Conservation (phyloP, 2,888 invertebrate species). For the Ormyrus thymus region DNA sequence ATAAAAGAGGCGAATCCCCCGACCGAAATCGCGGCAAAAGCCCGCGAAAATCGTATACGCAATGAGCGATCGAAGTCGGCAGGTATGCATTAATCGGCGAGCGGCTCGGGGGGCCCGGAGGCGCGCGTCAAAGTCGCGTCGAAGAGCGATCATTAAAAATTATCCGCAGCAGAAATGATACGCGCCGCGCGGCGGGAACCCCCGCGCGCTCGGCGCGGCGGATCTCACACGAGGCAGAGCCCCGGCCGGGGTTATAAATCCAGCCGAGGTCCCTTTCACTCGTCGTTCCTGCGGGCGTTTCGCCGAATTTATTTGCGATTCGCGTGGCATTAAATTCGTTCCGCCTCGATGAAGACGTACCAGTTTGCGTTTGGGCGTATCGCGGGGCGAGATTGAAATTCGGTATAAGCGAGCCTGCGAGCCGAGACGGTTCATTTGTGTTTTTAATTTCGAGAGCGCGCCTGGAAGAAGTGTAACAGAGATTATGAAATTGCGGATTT, state of each 20-base stretch:
- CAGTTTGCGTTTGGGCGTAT: slow-evolving; percentile 9
- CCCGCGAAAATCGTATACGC: slow-evolving; percentile 39
- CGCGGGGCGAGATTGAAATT: too few relatives aligned
- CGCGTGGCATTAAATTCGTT: slow-evolving; percentile 45
- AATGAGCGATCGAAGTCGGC: slow-evolving; percentile 5
- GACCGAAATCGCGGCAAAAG: slow-evolving; percentile 15
- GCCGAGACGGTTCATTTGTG: slow-evolving; percentile 23
- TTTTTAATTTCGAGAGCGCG: slow-evolving; percentile 34
- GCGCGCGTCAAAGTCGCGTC: slow-evolving; percentile 12
- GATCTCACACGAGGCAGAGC: too few relatives aligned
- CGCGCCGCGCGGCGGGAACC: neutral
- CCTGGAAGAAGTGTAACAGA: slow-evolving; percentile 17
- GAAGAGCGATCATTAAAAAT: slow-evolving; percentile 45
- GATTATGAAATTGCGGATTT: slow-evolving; percentile 37
- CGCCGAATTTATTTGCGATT: slow-evolving; percentile 46
- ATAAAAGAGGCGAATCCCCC: neutral
- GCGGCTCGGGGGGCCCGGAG: neutral
- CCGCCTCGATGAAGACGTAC: slow-evolving; percentile 49
- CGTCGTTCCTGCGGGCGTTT: slow-evolving; percentile 25
- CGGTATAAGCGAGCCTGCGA: neutral
- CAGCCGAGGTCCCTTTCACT: slow-evolving; percentile 40
- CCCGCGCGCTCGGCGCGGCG: too few relatives aligned
- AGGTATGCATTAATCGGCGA: slow-evolving; percentile 29
- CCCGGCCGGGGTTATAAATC: slow-evolving; percentile 17
- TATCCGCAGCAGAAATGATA: slow-evolving; percentile 16